Evolutionary conservation across 2,888 invertebrate species (phyloP).

Genomic region (Calameuta filiformis): DNA sequence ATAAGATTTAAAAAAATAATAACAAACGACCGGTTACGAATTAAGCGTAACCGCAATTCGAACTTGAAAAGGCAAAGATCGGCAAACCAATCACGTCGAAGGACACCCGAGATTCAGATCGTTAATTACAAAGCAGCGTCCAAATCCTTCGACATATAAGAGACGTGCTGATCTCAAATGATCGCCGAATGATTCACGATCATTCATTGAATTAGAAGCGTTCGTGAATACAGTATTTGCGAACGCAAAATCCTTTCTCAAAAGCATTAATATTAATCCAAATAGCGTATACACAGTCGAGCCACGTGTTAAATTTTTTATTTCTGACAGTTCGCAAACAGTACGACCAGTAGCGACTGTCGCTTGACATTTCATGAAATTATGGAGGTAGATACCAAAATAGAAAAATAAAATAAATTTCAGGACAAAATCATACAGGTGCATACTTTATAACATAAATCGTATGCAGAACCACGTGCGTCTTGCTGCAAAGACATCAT

Average conservation of each 20-base stretch:
- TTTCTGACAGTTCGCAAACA: background rate
- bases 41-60: background rate
- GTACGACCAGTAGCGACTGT: background rate
- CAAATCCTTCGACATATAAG: background rate
- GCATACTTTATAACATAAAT: background rate
- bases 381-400: too few relatives aligned
- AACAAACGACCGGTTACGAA: background rate
- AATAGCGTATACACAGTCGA: background rate
- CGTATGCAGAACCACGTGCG: background rate
- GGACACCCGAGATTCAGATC: constrained; percentile 4
- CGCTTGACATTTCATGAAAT: background rate
- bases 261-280: background rate
- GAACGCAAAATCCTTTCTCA: background rate
- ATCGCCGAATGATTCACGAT: background rate
- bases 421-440: background rate
- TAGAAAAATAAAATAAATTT: background rate
- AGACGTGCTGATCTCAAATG: background rate
- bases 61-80: background rate
- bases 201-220: background rate
- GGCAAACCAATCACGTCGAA: constrained; percentile 3
- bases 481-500: background rate
- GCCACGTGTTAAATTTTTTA: background rate
- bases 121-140: background rate
- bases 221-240: background rate
- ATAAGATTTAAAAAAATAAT: background rate